Conservation (phyloP, 2,888 invertebrate species). For the Dasypogon diadema region DNA sequence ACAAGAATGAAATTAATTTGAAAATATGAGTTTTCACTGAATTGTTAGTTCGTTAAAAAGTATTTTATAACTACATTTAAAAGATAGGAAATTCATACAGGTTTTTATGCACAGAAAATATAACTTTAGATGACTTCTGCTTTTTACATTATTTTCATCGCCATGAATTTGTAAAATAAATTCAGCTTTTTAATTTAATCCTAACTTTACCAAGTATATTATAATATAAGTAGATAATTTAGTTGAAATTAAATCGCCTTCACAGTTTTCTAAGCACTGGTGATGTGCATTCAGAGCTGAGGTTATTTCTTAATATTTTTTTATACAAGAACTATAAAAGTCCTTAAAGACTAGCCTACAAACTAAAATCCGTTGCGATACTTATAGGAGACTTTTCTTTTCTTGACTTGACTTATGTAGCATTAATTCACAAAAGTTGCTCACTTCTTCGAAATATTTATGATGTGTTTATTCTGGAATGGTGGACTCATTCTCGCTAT, state of each 20-base stretch:
- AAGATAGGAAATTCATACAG: too few relatives aligned
- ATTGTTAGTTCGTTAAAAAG: not conserved
- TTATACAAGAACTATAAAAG: slow-evolving; percentile 30
- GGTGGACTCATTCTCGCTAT: slow-evolving; percentile 55
- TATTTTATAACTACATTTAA: not conserved
- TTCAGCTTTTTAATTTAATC: slow-evolving; percentile 8
- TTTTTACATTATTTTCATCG: too few relatives aligned
- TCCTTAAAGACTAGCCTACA: slow-evolving; percentile 28
- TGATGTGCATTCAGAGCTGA: not conserved
- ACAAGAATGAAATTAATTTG: not conserved
- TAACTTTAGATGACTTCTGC: not conserved
- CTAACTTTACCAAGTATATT: slow-evolving; percentile 9
- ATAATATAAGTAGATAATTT: slow-evolving; percentile 21
- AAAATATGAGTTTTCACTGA: not conserved
- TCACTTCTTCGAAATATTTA: slow-evolving; percentile 4
- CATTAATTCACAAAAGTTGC: not conserved
- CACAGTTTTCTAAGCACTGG: not conserved
- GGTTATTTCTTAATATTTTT: slow-evolving; percentile 5
- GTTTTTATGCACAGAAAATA: not conserved
- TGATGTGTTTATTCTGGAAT: slow-evolving; percentile 56
- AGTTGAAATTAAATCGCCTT: slow-evolving; percentile 21
- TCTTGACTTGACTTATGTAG: slow-evolving; percentile 13
- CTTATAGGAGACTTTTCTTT: slow-evolving; percentile 40
- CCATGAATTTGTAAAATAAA: slow-evolving; percentile 48
- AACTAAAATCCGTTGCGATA: slow-evolving; percentile 29